A percentile compares a stretch with the other conserved stretches of the same genome.
Conservation (phyloP, 1,140 invertebrate genomes). For the Chironomus striatipennis region DNA sequence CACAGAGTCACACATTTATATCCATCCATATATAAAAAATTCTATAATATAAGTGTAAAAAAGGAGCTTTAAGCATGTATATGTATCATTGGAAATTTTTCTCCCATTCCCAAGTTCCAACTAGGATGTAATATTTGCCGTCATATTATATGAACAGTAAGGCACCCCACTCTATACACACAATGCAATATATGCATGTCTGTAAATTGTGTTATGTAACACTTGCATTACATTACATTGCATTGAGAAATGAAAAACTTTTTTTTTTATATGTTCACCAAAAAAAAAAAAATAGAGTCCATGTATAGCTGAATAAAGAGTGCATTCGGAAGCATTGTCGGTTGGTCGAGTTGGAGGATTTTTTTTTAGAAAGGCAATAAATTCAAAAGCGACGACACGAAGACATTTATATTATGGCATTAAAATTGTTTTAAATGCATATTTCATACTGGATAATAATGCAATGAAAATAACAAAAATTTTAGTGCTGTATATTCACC, state of each 20-base stretch:
- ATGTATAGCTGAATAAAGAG: too few relatives aligned
- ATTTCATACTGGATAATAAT: not conserved
- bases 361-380: not conserved
- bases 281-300: too few relatives aligned
- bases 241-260: not conserved
- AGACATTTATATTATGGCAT: constrained; percentile 14
- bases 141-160: not conserved
- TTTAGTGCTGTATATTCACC: too few relatives aligned
- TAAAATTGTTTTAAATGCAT: constrained; percentile 4
- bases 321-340: not conserved
- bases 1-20: not conserved
- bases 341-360: not conserved
- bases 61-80: not conserved
- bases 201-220: not conserved
- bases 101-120: not conserved
- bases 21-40: not conserved
- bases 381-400: constrained; percentile 6
- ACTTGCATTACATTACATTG: constrained; percentile 8
- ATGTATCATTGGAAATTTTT: not conserved
- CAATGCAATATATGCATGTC: not conserved
- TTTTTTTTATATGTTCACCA: not conserved
- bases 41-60: not conserved
- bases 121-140: too few relatives aligned
- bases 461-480: not conserved
- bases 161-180: not conserved